Conservation (phyloP, 2,113 vertebrate genomes). For the Vireo altiloquus region DNA sequence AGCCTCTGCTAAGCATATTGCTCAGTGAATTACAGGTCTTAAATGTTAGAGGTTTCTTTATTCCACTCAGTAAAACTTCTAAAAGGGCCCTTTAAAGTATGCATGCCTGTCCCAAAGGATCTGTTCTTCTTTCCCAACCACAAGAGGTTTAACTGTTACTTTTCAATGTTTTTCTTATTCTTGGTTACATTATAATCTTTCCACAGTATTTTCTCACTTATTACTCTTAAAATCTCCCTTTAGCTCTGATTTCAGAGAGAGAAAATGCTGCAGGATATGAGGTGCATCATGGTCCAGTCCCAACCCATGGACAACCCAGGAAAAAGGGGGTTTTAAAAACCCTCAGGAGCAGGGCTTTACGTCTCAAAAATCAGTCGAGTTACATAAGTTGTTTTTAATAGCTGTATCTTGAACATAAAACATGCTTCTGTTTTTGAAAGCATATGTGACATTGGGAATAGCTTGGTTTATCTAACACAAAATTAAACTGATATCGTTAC, state of each 20-base stretch:
- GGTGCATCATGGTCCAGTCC: accelerated
- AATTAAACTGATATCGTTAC: not conserved
- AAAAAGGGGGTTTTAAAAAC: not conserved
- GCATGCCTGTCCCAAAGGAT: not conserved
- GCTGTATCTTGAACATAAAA: not conserved
- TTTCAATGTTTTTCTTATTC: not conserved
- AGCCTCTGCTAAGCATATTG: not conserved
- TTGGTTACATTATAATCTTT: not conserved
- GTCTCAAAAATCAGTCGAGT: not conserved
- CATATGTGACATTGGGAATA: not conserved
- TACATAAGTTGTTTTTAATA: not conserved
- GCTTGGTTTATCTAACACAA: not conserved
- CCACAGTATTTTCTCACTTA: not conserved
- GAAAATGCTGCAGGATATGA: not conserved
- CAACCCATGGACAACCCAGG: not conserved
- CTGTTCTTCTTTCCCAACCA: not conserved
- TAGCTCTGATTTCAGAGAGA: not conserved
- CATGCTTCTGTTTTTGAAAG: not conserved
- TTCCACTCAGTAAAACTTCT: not conserved
- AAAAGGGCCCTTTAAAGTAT: not conserved
- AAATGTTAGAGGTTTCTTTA: not conserved
- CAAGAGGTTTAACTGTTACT: not conserved
- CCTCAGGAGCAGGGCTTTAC: accelerated
- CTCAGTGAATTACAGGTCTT: not conserved
- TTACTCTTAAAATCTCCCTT: not conserved